Conservation (phyloP, 2,888 invertebrate genomes). For the Drosophila helvetica region DNA sequence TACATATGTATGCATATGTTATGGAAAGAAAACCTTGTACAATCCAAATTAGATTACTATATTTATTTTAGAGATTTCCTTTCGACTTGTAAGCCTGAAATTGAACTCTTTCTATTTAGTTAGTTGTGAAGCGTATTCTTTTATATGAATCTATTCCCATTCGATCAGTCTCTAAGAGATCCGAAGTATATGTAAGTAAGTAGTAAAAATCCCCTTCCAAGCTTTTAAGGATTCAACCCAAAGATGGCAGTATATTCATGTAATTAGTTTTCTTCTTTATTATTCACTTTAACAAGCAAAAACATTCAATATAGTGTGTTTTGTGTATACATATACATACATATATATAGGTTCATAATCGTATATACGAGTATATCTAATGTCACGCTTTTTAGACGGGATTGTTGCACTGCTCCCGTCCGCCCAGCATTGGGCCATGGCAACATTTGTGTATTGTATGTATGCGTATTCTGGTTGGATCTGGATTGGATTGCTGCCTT, state of each 20-base stretch:
- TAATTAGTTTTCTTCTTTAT: slow-evolving; percentile 58
- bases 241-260: background rate
- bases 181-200: no score
- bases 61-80: no score
- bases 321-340: slow-evolving; percentile 32
- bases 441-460: slow-evolving; percentile 16
- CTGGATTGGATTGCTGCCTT: slow-evolving; percentile 24
- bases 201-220: background rate
- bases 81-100: no score
- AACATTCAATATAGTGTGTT: slow-evolving; percentile 78
- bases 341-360: slow-evolving; percentile 26
- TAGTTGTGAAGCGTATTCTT: no score
- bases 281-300: slow-evolving; percentile 78
- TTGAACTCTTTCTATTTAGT: no score
- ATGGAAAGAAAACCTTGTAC: no score
- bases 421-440: no score
- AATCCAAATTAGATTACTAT: no score
- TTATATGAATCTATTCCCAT: no score
- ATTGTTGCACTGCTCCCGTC: background rate
- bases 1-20: no score
- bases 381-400: background rate
- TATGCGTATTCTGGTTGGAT: slow-evolving; percentile 39
- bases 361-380: slow-evolving; percentile 16
- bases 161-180: no score
- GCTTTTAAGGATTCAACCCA: background rate